These are phyloP conservation scores for Smutsia temminckii DNA, from an alignment of 2,797 vertebrate species.

Conservation along the genomic window DNA sequence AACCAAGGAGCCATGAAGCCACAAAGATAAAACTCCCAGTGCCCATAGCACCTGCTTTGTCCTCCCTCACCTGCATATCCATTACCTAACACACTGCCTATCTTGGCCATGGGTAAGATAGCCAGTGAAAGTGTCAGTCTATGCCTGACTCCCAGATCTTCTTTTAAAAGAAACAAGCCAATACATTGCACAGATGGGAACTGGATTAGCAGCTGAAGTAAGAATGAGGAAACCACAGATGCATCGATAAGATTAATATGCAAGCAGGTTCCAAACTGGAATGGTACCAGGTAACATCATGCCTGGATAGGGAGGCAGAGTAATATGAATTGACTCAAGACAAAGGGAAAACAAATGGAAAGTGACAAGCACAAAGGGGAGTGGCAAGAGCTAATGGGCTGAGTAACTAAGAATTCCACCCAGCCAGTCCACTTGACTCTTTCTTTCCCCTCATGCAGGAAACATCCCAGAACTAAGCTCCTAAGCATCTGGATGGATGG, in stretches of 20 bases:
- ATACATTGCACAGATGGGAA: constrained; percentile 30
- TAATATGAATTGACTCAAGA: constrained; percentile 51
- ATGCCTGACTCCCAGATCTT: background rate
- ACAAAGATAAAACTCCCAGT: background rate
- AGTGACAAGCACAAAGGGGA: background rate
- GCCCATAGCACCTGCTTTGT: background rate
- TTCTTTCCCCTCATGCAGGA: background rate
- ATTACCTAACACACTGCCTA: background rate
- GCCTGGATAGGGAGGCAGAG: constrained; percentile 2
- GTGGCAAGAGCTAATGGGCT: background rate
- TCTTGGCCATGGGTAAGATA: background rate
- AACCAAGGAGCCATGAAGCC: background rate
- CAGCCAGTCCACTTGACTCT: background rate
- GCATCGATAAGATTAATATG: constrained; percentile 74
- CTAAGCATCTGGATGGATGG: constrained; percentile 41
- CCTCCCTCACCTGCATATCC: background rate
- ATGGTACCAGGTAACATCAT: background rate
- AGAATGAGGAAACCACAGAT: constrained; percentile 73
- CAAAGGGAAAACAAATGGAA: constrained; percentile 60
- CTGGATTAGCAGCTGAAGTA: constrained; percentile 57
- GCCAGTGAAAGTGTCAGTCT: constrained; percentile 6
- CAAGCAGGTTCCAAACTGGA: constrained; percentile 44
- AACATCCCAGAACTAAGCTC: background rate
- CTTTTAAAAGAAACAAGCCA: constrained; percentile 49
- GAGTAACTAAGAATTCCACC: background rate